phyloP scores from a whole-genome alignment of 2,888 invertebrate genomes.

The Andrena bucephala region DNA sequence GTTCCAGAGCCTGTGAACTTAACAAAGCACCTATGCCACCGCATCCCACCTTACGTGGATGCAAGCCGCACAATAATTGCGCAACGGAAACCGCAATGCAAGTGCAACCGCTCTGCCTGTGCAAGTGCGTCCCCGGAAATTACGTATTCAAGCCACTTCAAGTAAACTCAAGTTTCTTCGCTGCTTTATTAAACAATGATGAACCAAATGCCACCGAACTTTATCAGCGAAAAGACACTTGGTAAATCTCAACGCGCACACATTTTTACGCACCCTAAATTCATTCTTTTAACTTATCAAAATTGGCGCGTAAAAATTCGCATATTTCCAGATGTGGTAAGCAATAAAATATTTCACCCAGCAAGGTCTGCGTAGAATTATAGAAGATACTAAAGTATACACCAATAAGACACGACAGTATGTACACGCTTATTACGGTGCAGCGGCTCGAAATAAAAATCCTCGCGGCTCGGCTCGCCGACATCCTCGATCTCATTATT shows the following conservation, averaged over 20 bases:
- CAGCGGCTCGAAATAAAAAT: constrained; percentile 14
- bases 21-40: constrained; percentile 45
- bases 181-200: background rate
- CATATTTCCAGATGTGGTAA: too few relatives aligned
- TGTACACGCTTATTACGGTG: background rate
- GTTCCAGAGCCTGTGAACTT: constrained; percentile 25
- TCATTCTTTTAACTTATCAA: too few relatives aligned
- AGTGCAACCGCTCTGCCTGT: background rate
- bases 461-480: background rate
- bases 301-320: too few relatives aligned
- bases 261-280: too few relatives aligned
- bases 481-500: constrained; percentile 37
- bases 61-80: constrained; percentile 46
- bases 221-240: too few relatives aligned
- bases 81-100: constrained; percentile 37
- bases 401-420: too few relatives aligned
- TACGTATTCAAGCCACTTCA: background rate
- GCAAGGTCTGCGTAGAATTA: too few relatives aligned
- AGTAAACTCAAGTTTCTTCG: background rate
- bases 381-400: too few relatives aligned
- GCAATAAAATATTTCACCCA: too few relatives aligned
- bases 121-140: constrained; percentile 3
- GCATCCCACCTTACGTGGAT: constrained; percentile 45
- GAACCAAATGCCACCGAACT: background rate
- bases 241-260: too few relatives aligned